Conservation (phyloP, 35 echinoderm and acorn worm species). For the Apostichopus japonicus region DNA sequence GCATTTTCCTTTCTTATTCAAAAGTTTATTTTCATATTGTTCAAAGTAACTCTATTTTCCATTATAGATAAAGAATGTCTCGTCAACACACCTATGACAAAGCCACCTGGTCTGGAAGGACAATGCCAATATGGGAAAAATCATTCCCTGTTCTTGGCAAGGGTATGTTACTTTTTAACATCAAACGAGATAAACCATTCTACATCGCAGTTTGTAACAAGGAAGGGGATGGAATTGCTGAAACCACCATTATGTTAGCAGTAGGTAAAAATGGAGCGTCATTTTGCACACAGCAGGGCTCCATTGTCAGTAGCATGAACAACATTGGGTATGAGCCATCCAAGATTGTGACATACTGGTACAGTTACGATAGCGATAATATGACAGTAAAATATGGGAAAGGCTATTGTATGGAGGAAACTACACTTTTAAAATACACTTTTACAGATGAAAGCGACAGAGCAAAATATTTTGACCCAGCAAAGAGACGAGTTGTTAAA, state of each 20-base stretch:
- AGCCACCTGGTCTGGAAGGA: not conserved
- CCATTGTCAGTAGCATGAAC: not conserved
- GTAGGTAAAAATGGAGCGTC: not conserved
- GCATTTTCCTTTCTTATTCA: no score
- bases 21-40: no score
- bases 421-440: constrained; percentile 29
- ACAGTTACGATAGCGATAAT: constrained; percentile 60
- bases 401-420: constrained; percentile 57
- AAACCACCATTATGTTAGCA: not conserved
- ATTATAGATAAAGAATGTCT: no score
- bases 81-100: no score
- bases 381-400: constrained; percentile 62
- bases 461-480: no score
- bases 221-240: not conserved
- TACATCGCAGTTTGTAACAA: constrained; percentile 11
- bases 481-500: no score
- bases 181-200: constrained; percentile 5
- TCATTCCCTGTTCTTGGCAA: constrained; percentile 61
- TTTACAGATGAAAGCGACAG: not conserved
- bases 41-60: no score
- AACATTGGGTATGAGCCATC: not conserved
- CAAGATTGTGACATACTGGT: constrained; percentile 44
- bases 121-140: constrained; percentile 10
- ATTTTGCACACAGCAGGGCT: not conserved
- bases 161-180: constrained; percentile 52